Base-by-base conservation (phyloP, 2,113 vertebrate genomes). In the Siniperca chuatsi region DNA sequence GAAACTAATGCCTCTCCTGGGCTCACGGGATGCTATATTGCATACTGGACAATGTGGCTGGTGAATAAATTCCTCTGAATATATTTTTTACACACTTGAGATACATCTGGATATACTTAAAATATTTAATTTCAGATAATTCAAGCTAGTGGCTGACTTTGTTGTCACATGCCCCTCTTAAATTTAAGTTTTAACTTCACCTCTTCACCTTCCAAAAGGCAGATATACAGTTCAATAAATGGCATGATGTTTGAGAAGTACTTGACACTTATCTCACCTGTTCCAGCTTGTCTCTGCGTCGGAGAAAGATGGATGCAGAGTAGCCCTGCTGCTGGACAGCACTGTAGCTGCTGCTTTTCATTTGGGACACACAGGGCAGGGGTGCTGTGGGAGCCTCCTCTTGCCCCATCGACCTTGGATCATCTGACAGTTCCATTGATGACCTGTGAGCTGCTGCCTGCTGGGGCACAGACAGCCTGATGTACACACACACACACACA, bases 301-400 rank as follows among this genome's bases (percentile, higher is more conserved):
- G 94, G 73, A 97, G 95, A 94, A 96, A 97, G 94, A 97, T 95
- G 88, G 92, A 97, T 89, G 95, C 95, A 81, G 97, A 96, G 94
- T 97, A 97, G 92, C 96, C 96, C 93, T 96, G 96, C 95, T 97
- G 97, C 86, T 97, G 97, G 95, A 96, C 93, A 61, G 93, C 52
- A 86, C 96, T 96, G 96, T 95, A 97, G 94, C 96, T 96, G 96
- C 94, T 96, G 88, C 94, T 92, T 85, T 92, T 96, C 92, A 94
- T 88, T 87, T 95, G 94, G 93, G 95, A 86, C 85, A 82, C 54
- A 68, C 55, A 76, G 35, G 83, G 33, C 54, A 80, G 78, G 8
- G 89, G 93, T 76, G 89, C 92, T 55, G 78, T 55, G 65, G 95
- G 92, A 90, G 92, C 94, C 82, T 96, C 96, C 64, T 81, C 86